Evolutionary conservation across 35 echinoderm and acorn worm species (phyloP), one percentile per base, ranked within the genome.

Genomic region (Eucidaris tribuloides): DNA sequence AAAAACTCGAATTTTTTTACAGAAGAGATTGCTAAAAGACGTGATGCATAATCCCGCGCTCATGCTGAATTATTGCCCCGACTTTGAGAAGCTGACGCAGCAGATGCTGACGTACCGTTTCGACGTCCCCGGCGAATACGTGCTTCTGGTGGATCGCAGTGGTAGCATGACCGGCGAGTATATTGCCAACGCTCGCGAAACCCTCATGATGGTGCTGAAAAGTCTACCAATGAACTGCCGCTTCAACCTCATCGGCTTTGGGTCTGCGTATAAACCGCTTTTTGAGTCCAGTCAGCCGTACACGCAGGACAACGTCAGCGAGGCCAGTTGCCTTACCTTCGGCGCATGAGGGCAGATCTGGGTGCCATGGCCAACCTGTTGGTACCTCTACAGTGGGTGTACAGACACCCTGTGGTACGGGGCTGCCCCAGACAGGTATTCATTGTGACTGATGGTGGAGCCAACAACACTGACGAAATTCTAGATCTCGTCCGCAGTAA

Each of bases 131-230:
- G 96, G 96, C 38, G 96, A 99, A 65, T 87, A 94, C 30, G 78
- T 99, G n/a, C 89, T 99, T 55, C 55, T 99, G 17, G 85, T 99
- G 7, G 91, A 99, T 25, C 78, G 96, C 38, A 99, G 91, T 22
- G 87, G 96, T 74, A 93, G 88, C 74, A 99, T 99, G 96, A 93
- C 90, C 62, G 96, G 96, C 0, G 96, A 92, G 46, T 93, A 93
- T 27, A 99, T 93, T 28, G 96, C 96, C 29, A 99, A 99, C 46
- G 84, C 96, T 0, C 62, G 96, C 6, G 96, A 99, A 41, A 93
- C 96, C 13, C 70, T 99, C 7, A 93, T 99, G 86, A 90, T 99
- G 83, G 89, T 93, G 23, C 28, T 99, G 0, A 99, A 99, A 76
- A 99, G 96, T 66, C 79, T 99, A 36, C 96, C 96, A 14, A 79